Conservation (phyloP, 2,113 vertebrate genomes). For the Dasypus novemcinctus region DNA sequence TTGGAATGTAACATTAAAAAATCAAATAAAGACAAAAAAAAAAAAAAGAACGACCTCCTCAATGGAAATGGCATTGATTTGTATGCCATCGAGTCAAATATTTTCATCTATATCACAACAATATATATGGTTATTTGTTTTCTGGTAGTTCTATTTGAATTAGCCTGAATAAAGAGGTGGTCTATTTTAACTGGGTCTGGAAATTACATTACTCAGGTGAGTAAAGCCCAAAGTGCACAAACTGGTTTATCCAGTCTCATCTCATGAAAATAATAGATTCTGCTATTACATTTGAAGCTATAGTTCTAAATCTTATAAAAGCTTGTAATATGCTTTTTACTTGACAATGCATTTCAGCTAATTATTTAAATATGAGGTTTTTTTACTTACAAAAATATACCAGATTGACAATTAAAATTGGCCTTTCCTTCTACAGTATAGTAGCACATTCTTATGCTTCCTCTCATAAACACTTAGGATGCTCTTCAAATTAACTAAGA, state of each 20-base stretch:
- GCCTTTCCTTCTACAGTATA: neutral
- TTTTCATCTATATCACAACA: neutral
- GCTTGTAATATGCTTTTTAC: conserved; percentile 45
- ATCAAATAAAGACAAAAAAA: too few species aligned
- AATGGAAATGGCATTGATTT: neutral
- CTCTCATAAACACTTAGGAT: neutral
- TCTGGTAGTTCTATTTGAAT: neutral
- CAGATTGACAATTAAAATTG: neutral
- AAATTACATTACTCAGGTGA: neutral
- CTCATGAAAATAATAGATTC: neutral
- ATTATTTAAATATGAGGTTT: conserved; percentile 41
- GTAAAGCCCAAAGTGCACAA: neutral
- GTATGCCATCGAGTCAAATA: neutral
- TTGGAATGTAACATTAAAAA: too few species aligned
- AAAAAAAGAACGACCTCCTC: too few species aligned
- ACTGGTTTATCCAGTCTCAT: neutral
- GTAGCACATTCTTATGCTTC: neutral
- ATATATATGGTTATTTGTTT: neutral
- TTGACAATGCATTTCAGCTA: conserved; percentile 17
- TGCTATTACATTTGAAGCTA: neutral
- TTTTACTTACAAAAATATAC: conserved; percentile 4
- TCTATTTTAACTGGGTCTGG: neutral
- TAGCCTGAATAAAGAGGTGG: neutral
- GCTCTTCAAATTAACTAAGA: neutral
- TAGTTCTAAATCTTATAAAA: neutral